These are phyloP conservation scores for Amaurobius ferox DNA, from an alignment of 2,888 invertebrate genomes.

Conservation along the genomic window DNA sequence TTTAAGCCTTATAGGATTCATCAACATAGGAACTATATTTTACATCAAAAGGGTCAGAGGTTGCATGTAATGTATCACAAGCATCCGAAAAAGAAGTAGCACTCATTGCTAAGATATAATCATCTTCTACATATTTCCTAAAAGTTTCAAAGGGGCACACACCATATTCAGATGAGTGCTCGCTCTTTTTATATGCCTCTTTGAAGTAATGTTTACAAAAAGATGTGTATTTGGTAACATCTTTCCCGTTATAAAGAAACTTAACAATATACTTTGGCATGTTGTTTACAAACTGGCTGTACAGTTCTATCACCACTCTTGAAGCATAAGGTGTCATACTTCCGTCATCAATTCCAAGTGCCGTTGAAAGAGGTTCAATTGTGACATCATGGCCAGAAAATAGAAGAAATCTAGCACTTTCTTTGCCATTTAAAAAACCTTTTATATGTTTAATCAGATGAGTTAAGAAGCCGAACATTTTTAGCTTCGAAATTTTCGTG, in stretches of 20 bases:
- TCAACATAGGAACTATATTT: slow-evolving; percentile 66
- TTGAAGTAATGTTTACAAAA: slow-evolving; percentile 83
- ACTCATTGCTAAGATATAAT: slow-evolving; percentile 89
- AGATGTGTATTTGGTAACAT: slow-evolving; percentile 87
- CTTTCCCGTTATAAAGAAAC: slow-evolving; percentile 89
- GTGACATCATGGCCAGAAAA: slow-evolving; percentile 96
- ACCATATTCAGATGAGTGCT: slow-evolving; percentile 73
- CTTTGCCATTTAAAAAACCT: slow-evolving; percentile 78
- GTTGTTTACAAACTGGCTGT: slow-evolving; percentile 80
- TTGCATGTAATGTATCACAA: slow-evolving; percentile 73
- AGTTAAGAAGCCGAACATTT: slow-evolving; percentile 89
- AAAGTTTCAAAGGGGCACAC: slow-evolving; percentile 92
- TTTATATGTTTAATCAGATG: slow-evolving; percentile 89
- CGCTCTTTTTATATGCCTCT: slow-evolving; percentile 76
- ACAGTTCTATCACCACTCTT: slow-evolving; percentile 91
- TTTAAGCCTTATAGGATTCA: slow-evolving; percentile 48
- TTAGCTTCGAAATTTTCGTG: slow-evolving; percentile 82
- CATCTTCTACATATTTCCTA: slow-evolving; percentile 90
- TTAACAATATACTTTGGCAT: slow-evolving; percentile 85
- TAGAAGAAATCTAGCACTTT: slow-evolving; percentile 84
- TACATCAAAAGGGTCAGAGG: slow-evolving; percentile 57
- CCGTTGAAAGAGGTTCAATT: slow-evolving; percentile 87
- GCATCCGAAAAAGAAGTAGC: slow-evolving; percentile 92
- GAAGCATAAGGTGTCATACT: slow-evolving; percentile 89
- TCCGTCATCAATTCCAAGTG: slow-evolving; percentile 84